Base-by-base conservation (phyloP, 1,140 invertebrate genomes). In the Harpegnathos saltator region DNA sequence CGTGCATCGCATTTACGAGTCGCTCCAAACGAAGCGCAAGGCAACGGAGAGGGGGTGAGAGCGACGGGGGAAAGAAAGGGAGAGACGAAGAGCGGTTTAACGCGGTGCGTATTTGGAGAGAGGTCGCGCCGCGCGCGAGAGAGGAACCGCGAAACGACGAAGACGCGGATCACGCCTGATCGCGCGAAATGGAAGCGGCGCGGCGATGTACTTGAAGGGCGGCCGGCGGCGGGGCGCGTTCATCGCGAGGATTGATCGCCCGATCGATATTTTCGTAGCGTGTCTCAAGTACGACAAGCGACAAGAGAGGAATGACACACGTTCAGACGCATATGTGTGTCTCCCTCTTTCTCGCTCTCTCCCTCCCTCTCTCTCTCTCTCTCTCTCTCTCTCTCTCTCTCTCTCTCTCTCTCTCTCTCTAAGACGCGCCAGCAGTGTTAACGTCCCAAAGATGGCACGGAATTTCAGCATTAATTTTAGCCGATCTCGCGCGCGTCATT, bases 1-100 rank as follows among this genome's bases (percentile, higher is more conserved):
- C 85, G 83, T 68, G 78, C 83, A 22, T 71, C 59, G 85, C 78
- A 61, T 83, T 85, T 82, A 74, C 80, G 62, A 74, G 81, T 61
- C 29, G 61, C 48, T 22, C 38, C 58, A 11, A 4, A 26, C 73
- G 24, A n/a, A n/a, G n/a, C 24, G 9, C 24, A 58, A 58, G 11
- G 11, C 1, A 58, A 11, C 2, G 17, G 11, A 22, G 11, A 58
- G 54, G 54, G 11, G 11, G 11, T 1, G 11, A n/a, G n/a, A n/a
- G n/a, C n/a, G n/a, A n/a, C n/a, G 56, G 0, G 56, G 5, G 56
- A 58, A 58, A 24, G 56, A 24, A 4, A 24, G 56, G 11, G 56
- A 58, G 56, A 24, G 56, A 58, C n/a, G 33, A 71, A 52, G 29
- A 17, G 62, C 9, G 74, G 50, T 68, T 78, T 68, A 68, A 68